These are phyloP conservation scores for Nannoperca australis DNA, from an alignment of 2,797 vertebrate genomes.

Conservation along the genomic window DNA sequence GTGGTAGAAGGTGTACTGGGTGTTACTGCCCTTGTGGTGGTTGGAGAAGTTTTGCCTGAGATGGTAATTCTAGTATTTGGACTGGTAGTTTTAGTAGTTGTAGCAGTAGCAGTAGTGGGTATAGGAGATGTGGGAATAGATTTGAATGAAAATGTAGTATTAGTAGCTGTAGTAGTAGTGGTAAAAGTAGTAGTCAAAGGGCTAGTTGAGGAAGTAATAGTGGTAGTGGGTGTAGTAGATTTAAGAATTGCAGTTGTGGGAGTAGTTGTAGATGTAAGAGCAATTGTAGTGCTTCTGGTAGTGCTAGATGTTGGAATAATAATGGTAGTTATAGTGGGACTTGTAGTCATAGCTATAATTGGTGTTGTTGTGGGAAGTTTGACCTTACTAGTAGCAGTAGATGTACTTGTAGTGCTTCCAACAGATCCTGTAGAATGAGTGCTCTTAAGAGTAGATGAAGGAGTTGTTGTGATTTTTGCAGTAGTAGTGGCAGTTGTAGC, in stretches of 20 bases:
- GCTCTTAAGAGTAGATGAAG: constrained; percentile 35
- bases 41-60: constrained; percentile 33
- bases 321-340: constrained; percentile 32
- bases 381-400: constrained; percentile 33
- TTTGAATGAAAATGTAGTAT: constrained; percentile 23
- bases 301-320: constrained; percentile 60
- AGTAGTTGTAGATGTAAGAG: constrained; percentile 28
- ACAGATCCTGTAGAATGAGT: constrained; percentile 16
- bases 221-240: constrained; percentile 13
- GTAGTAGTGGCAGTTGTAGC: constrained; percentile 24
- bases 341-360: constrained; percentile 32
- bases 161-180: constrained; percentile 14
- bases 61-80: constrained; percentile 43
- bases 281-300: constrained; percentile 31
- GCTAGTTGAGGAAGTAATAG: constrained; percentile 9
- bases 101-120: constrained; percentile 7
- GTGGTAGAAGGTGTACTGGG: constrained; percentile 18
- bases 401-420: constrained; percentile 33
- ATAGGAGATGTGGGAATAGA: constrained; percentile 5
- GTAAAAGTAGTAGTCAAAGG: constrained; percentile 12
- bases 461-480: constrained; percentile 46
- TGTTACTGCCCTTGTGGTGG: constrained; percentile 26
- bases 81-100: constrained; percentile 21
- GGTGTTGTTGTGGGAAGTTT: constrained; percentile 30
- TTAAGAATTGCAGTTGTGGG: constrained; percentile 14